Evolutionary conservation across 92 coral and sea anemone species (phyloP), one percentile per base, ranked within the genome.

Genomic region (Galaxea fascicularis): DNA sequence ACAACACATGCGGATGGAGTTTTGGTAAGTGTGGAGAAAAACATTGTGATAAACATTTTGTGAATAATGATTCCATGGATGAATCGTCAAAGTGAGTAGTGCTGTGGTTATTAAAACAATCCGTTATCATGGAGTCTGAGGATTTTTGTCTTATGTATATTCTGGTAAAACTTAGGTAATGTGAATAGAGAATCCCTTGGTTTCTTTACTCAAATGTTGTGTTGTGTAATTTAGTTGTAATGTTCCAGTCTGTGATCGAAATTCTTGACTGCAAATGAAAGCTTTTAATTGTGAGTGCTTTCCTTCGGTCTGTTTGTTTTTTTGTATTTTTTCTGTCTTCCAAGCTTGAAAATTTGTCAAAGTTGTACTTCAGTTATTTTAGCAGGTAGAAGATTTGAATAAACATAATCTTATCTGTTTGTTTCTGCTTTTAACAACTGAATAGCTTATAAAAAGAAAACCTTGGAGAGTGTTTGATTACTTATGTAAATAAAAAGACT

Each of bases 1-100:
- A 31, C 86, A 78, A 53, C 82, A 11, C 76, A 84, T 24, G 89
- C 53, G 53, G 92, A 89, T 78, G 89, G 86, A 24, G 80, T 68
- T n/a, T 30, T 85, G 78, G 92, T 89, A 65, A 85, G 90, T 87
- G 8, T 4, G 24, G 14, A 41, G 67, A 54, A 69, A 56, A 56
- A 60, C 68, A 27, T 54, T 69, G 69, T 35, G 9, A 70, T 30
- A 12, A n/a, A 39, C 31, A 24, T 45, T 45, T 71, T 71, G 12
- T 26, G 11, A 12, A 8, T 12, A 15, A 45, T 47, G 59, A 21
- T 49, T 15, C 10, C 12, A 26, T 10, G 4, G 1, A 45, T 24
- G 0, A 51, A 66, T 79, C 14, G 7, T 29, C 28, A 28, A 7
- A 22, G 13, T 24, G 29, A 28, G 57, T 0, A 22, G 29, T 21